A percentile compares a stretch with the other conserved stretches of the same genome.
These are phyloP conservation scores for Mustela nigripes DNA, from an alignment of 2,113 vertebrate genomes.

Conservation along the genomic window DNA sequence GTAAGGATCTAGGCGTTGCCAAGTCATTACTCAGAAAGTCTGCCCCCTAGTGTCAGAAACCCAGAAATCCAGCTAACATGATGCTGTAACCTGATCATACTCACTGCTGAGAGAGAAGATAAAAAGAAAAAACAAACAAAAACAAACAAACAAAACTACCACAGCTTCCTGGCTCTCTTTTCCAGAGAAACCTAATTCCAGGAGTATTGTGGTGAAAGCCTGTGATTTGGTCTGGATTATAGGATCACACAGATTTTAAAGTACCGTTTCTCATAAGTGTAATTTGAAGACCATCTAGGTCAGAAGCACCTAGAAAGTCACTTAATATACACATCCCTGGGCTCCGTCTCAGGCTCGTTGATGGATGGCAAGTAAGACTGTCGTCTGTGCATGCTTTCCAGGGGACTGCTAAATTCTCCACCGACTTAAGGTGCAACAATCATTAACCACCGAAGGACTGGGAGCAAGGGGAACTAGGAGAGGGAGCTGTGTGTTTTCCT, in stretches of 20 bases:
- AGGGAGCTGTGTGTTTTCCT: background rate
- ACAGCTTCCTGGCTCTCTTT: background rate
- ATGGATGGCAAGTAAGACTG: background rate
- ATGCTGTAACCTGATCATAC: background rate
- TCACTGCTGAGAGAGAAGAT: background rate
- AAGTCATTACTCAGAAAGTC: background rate
- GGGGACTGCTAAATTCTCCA: background rate
- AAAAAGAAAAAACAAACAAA: too few relatives aligned
- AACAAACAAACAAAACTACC: too few relatives aligned
- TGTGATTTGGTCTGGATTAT: background rate
- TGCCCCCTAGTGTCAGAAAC: background rate
- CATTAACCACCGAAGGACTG: background rate
- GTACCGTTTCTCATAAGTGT: background rate
- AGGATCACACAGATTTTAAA: background rate
- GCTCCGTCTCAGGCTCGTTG: accelerated
- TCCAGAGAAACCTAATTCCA: background rate
- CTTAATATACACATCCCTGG: background rate
- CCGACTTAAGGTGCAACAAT: background rate
- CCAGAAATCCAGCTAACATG: background rate
- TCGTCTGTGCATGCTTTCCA: background rate
- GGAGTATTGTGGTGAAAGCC: background rate
- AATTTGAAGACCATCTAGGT: background rate
- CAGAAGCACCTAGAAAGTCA: background rate
- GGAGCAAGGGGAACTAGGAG: background rate
- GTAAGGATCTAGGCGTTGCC: background rate